Evolutionary conservation across 2,888 invertebrate genomes (phyloP), one percentile per base, ranked within the genome.

Genomic region (Agrochola lota): DNA sequence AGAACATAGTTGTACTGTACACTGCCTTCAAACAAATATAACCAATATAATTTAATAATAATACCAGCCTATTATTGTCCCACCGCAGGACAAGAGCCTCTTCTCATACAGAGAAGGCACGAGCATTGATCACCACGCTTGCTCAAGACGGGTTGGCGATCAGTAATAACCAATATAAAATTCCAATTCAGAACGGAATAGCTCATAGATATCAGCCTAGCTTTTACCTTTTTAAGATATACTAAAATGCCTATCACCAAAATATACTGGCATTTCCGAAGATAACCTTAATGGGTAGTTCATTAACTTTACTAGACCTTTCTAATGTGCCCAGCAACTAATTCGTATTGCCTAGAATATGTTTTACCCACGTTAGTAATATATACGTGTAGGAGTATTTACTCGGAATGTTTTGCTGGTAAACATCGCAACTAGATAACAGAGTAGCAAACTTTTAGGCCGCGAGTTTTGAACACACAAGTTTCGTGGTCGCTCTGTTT

Each of bases 401-500:
- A 52, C 26, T 17, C 9, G 52, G 35, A 57, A 81, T 75, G 75
- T 74, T 85, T 71, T 55, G 64, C 40, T 46, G 43, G 69, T 73
- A 85, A 64, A 72, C 15, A 81, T 60, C 17, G 30, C 63, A 85
- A 81, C 82, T 63, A 71, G 72, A 81, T 85, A 67, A 71, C 69
- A 15, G 52, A 62, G 64, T 26, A 23, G n/a, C 30, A 82, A 83
- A 85, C 63, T 83, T 81, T 83, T 6, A 26, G 82, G 40, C 72
- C 26, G 49, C 15, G 12, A 52, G 40, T 35, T 46, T 17, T 35
- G n/a, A 60, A 49, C 40, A 40, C 23, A 59, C n/a, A 59, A 85
- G 82, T 76, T 81, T 81, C 17, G 55, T 40, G 82, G 72, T 75
- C 40, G 20, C 60, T 43, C 62, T 73, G 59, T 81, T 85, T 73